Base-by-base conservation (phyloP, 2,888 invertebrate species). In the Busseola fusca region DNA sequence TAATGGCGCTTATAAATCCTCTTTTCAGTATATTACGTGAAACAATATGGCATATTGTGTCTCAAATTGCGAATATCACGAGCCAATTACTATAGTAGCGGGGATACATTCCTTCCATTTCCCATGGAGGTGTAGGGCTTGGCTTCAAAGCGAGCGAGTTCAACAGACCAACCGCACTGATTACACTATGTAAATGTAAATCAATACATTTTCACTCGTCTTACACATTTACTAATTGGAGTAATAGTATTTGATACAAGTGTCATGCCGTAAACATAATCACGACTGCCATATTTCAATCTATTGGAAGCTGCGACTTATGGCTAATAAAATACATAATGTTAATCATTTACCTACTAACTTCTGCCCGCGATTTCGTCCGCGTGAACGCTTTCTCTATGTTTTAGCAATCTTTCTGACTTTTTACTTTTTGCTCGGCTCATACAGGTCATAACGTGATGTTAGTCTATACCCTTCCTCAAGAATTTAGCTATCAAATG, bases 51-150 rank as follows among this genome's bases (percentile, higher is more conserved):
- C 66, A 78, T 80, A 77, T 75, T 74, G 75, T 78, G 80, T 80
- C 79, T 82, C 83, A 82, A 87, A 86, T 80, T 81, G 85, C 85
- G 84, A 89, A 90, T 87, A 89, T 88, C 87, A 87, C 83, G 84
- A 85, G 88, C 87, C 91, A 91, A 92, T 91, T 91, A 91, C 87
- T 87, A 81, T 80, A 84, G 78, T 83, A 83, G 84, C 79, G 75
- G 82, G 87, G 86, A 82, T 88, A 87, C 88, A 89, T 88, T 89
- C 88, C 88, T 81, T 84, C 82, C 83, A 84, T 84, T 85, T 86
- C 86, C 88, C 87, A 87, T 87, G 83, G 86, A 89, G 87, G 85
- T 78, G 83, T 66, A 83, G 85, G 83, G 87, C 45, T 30, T 18
- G 82, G 82, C 76, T 48, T 63, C 58, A 30, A 66, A 72, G 65